Evolutionary conservation across 1,140 invertebrate genomes (phyloP).

Genomic region (Brachionus rotundiformis): DNA sequence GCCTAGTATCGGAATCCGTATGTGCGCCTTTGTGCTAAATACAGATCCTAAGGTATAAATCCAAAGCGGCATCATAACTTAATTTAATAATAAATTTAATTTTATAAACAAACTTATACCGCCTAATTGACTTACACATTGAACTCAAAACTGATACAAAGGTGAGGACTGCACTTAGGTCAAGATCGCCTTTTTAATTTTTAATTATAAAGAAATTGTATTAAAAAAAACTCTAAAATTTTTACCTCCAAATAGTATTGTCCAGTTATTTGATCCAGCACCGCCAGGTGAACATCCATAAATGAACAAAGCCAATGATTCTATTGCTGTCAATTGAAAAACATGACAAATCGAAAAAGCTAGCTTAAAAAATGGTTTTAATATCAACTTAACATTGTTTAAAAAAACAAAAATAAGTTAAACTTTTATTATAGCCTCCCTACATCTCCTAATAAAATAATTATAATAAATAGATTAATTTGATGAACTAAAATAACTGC

Average conservation of each 20-base stretch:
- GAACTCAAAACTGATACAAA: conserved; percentile 47
- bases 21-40: conserved; percentile 5
- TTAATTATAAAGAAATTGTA: no score
- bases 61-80: conserved; percentile 52
- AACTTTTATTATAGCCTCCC: no score
- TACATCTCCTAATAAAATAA: no score
- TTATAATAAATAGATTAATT: no score
- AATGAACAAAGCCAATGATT: conserved; percentile 46
- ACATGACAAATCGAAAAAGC: conserved; percentile 31
- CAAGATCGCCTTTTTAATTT: conserved; percentile 28
- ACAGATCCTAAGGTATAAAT: conserved; percentile 37
- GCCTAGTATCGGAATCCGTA: conserved; percentile 34
- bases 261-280: conserved; percentile 44
- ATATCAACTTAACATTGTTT: no score
- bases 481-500: no score
- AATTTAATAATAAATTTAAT: no score
- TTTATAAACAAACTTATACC: no score
- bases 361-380: neutral
- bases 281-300: conserved; percentile 50
- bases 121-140: conserved; percentile 11
- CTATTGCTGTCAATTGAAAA: neutral
- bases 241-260: conserved; percentile 39
- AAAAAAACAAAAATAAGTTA: no score
- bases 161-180: conserved; percentile 42
- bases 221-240: neutral